These are phyloP conservation scores for Apeltes quadracus DNA, from an alignment of 2,113 vertebrate species.

Conservation along the genomic window DNA sequence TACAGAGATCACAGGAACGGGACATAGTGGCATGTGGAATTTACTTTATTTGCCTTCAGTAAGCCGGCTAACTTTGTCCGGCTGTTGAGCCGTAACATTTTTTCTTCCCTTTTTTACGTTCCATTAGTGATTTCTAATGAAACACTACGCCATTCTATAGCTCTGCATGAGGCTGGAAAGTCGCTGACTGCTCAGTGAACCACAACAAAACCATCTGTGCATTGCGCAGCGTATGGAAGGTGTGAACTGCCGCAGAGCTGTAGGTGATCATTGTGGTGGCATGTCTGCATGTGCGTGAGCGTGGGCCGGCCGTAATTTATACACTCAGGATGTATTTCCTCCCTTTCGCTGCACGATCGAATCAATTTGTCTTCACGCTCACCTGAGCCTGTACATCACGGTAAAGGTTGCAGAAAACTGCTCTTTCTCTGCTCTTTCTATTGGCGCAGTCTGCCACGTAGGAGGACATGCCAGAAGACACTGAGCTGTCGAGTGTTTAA, in stretches of 20 bases:
- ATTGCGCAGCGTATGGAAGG: constrained; percentile 28
- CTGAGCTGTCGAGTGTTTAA: constrained; percentile 38
- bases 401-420: constrained; percentile 48
- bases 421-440: constrained; percentile 18
- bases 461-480: constrained; percentile 18
- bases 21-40: constrained; percentile 70
- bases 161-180: constrained; percentile 33
- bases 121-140: constrained; percentile 48
- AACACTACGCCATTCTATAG: constrained; percentile 38
- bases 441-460: constrained; percentile 17
- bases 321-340: constrained; percentile 33
- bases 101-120: neutral
- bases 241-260: constrained; percentile 50
- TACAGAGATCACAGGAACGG: constrained; percentile 69
- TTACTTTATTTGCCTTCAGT: constrained; percentile 49
- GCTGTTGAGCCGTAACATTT: neutral
- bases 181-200: constrained; percentile 63
- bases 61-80: constrained; percentile 33
- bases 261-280: constrained; percentile 29
- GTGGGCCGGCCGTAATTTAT: constrained; percentile 53
- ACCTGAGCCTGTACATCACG: constrained; percentile 38
- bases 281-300: constrained; percentile 24
- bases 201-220: constrained; percentile 69
- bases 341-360: constrained; percentile 28
- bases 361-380: constrained; percentile 52